phyloP scores from a whole-genome alignment of 1,140 invertebrate genomes.

The Andrena cerasifolii region DNA sequence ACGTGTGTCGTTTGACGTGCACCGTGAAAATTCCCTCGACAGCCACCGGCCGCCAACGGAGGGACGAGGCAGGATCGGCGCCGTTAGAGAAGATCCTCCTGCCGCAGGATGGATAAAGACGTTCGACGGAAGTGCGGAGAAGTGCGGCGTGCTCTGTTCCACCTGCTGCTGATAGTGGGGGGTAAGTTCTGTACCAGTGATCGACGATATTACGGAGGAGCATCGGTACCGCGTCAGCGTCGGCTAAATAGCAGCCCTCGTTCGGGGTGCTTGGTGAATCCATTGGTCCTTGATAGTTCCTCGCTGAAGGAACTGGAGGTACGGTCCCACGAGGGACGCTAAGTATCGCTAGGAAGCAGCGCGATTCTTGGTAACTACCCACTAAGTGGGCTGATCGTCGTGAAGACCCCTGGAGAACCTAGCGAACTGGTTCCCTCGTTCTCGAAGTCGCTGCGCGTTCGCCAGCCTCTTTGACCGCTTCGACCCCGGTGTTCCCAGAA shows the following conservation, averaged over 20 bases:
- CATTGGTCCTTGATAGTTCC: no score
- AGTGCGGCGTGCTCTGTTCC: conserved; percentile 66
- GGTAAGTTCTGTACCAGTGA: conserved; percentile 70
- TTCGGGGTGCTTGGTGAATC: no score
- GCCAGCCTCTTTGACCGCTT: neutral
- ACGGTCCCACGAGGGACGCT: neutral
- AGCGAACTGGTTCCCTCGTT: neutral
- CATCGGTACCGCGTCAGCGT: neutral
- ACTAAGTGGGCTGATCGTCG: no score
- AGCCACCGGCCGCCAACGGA: neutral
- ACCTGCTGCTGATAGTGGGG: conserved; percentile 72
- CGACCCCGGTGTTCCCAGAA: neutral
- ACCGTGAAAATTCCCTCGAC: neutral
- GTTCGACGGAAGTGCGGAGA: conserved; percentile 57
- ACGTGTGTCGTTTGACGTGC: conserved; percentile 18
- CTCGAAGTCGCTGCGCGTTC: no score
- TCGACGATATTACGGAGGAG: no score
- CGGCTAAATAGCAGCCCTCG: no score
- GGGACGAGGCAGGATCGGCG: neutral
- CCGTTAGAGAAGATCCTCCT: neutral
- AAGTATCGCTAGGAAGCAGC: no score
- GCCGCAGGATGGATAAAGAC: conserved; percentile 72
- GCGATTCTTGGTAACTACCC: no score
- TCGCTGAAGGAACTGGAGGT: neutral
- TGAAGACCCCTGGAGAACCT: neutral